Evolutionary conservation across 2,797 vertebrate genomes (phyloP), one percentile per base, ranked within the genome.

Genomic region (Micrastur ruficollis): DNA sequence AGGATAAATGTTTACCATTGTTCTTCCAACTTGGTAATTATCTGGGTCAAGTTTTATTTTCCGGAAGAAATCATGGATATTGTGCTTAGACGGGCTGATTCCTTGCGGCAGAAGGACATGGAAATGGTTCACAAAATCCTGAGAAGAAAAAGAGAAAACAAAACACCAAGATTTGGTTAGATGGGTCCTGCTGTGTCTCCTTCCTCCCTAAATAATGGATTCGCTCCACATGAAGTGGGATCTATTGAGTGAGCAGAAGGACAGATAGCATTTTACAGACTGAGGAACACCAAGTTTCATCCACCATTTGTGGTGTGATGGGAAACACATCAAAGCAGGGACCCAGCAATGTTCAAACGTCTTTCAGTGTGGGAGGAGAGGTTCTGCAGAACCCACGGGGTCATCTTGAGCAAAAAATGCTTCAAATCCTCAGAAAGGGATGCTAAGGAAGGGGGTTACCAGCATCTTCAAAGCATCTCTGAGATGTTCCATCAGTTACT

Each of bases 41-140:
- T 99, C 98, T 59, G 98, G 94, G 81, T 98, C 94, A 1, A 99
- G 98, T 97, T 98, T 97, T 49, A 98, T 98, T 97, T 98, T 98
- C 96, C 47, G 97, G 98, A 99, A 98, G 98, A 99, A 99, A 83
- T 98, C 97, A 83, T 98, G 98, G 97, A 99, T 99, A 70, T 98
- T 98, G 84, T 98, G 97, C 96, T 98, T 99, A 70, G 98, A 98
- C 12, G 98, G 97, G 56, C 95, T 97, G 96, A 98, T 98, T 86
- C 98, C 98, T 95, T 97, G 98, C 6, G 99, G 98, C 87, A 99
- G 98, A 93, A 99, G 98, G 86, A 99, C 98, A 26, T 98, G 98
- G 98, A 99, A 99, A 97, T 99, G 99, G 95, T 98, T 98, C 79
- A 99, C 98, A 96, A 99, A 99, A 96, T 99, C 99, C 99, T 99